Percentiles rank a stretch among this genome's conserved stretches.
Evolutionary conservation across 2,113 vertebrate species (phyloP).

Genomic region (Mola mola): DNA sequence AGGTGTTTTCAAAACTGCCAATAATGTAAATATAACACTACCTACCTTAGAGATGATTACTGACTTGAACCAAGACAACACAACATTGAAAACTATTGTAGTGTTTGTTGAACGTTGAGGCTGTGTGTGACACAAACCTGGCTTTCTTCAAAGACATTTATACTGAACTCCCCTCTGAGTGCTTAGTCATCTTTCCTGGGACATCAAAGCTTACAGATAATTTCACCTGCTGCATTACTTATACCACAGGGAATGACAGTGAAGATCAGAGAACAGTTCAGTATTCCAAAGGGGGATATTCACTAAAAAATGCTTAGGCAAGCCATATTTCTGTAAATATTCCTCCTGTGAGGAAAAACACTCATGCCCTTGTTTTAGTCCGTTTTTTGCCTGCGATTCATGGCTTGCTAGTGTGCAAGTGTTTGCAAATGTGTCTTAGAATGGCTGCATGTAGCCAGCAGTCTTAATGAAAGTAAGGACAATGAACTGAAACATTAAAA

Average conservation of each 20-base stretch:
- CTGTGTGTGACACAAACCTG: neutral
- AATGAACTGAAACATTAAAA: neutral
- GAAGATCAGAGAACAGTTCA: slow-evolving; percentile 46
- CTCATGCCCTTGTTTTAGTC: neutral
- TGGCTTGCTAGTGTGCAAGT: too few species aligned
- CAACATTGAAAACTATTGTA: too few species aligned
- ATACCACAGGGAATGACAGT: slow-evolving; percentile 7
- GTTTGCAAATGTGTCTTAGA: too few species aligned
- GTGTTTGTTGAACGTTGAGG: too few species aligned
- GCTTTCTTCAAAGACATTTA: neutral
- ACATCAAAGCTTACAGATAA: slow-evolving; percentile 37
- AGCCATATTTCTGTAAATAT: slow-evolving; percentile 20
- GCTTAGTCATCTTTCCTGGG: slow-evolving; percentile 6
- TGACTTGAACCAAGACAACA: too few species aligned
- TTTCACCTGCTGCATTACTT: slow-evolving; percentile 22
- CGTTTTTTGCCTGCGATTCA: too few species aligned
- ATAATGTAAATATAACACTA: too few species aligned
- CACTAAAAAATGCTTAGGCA: slow-evolving; percentile 43
- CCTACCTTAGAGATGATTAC: too few species aligned
- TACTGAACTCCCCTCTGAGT: neutral
- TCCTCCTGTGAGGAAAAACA: slow-evolving; percentile 19
- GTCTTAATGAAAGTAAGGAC: too few species aligned
- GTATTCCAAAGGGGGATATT: slow-evolving; percentile 35
- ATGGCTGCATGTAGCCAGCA: neutral
- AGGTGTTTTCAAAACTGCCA: neutral